Evolutionary conservation across 2,888 invertebrate genomes (phyloP).

Genomic region (Syrphus vitripennis): DNA sequence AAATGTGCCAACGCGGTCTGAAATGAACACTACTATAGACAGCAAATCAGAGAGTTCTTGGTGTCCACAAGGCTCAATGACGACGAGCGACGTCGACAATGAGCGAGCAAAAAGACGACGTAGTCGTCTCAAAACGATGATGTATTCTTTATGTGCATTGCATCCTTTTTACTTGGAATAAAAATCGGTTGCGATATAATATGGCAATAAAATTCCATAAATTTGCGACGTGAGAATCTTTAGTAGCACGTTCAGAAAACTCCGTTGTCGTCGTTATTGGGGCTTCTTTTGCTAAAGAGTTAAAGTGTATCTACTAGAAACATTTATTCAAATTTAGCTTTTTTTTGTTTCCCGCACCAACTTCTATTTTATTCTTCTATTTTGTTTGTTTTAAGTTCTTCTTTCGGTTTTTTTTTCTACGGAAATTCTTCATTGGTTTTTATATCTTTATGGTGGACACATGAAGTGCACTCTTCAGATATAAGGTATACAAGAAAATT

Average conservation of each 20-base stretch:
- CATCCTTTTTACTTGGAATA: slow-evolving; percentile 64
- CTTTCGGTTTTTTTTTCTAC: slow-evolving; percentile 39
- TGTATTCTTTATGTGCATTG: slow-evolving; percentile 70
- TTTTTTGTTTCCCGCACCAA: no score
- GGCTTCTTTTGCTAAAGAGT: neutral
- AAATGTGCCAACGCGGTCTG: slow-evolving; percentile 47
- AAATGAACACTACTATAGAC: slow-evolving; percentile 13
- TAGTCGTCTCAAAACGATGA: slow-evolving; percentile 13
- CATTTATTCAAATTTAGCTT: slow-evolving; percentile 56
- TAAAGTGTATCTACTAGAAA: slow-evolving; percentile 20
- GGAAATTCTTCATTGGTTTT: slow-evolving; percentile 69
- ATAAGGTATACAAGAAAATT: slow-evolving; percentile 50
- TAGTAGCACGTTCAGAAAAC: slow-evolving; percentile 46
- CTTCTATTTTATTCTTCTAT: neutral
- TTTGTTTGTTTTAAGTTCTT: neutral
- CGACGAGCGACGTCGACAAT: neutral
- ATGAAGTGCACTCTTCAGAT: slow-evolving; percentile 46
- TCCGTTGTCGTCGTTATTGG: slow-evolving; percentile 30
- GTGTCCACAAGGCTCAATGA: neutral
- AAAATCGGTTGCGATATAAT: slow-evolving; percentile 69
- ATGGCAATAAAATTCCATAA: slow-evolving; percentile 71
- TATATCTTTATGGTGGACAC: slow-evolving; percentile 63
- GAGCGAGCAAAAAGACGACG: neutral
- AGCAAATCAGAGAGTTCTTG: slow-evolving; percentile 36
- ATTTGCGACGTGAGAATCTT: slow-evolving; percentile 70